These are phyloP conservation scores for Microtus richardsoni DNA, from an alignment of 2,113 vertebrate genomes.

Conservation along the genomic window DNA sequence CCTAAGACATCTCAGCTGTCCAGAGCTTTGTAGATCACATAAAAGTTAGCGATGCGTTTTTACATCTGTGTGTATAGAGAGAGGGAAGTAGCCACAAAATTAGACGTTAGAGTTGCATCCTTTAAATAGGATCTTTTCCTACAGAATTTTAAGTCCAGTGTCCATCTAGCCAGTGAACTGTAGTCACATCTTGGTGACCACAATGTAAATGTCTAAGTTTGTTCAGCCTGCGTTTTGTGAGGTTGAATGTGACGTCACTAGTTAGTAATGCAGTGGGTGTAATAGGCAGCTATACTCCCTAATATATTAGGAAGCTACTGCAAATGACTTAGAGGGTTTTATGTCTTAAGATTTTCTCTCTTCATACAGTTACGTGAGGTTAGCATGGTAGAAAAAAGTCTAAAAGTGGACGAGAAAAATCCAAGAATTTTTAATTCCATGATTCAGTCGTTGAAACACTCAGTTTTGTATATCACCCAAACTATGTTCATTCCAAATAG, in stretches of 20 bases:
- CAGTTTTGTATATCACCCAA: conserved; percentile 29
- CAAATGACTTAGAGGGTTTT: not conserved
- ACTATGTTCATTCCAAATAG: conserved; percentile 10
- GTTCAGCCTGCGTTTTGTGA: conserved; percentile 30
- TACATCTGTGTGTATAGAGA: not conserved
- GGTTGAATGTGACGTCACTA: not conserved
- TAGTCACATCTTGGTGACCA: conserved; percentile 13
- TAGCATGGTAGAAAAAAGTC: conserved; percentile 21
- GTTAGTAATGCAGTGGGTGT: not conserved
- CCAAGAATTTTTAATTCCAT: conserved; percentile 10
- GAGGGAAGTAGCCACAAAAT: not conserved
- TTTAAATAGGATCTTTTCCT: not conserved
- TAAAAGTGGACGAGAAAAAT: conserved; percentile 27
- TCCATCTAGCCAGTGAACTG: not conserved
- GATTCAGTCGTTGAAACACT: not conserved
- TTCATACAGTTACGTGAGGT: not conserved
- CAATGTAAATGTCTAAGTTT: conserved; percentile 2
- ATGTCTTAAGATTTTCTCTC: conserved; percentile 37
- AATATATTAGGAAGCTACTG: not conserved
- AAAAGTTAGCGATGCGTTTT: conserved; percentile 1
- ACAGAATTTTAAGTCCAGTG: not conserved
- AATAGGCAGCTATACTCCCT: not conserved
- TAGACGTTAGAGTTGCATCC: conserved; percentile 35
- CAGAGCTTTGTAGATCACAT: not conserved
- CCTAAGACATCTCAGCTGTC: not conserved